Evolutionary conservation across 2,888 invertebrate genomes (phyloP), one percentile per base, ranked within the genome.

Genomic region (Atherix ibis): DNA sequence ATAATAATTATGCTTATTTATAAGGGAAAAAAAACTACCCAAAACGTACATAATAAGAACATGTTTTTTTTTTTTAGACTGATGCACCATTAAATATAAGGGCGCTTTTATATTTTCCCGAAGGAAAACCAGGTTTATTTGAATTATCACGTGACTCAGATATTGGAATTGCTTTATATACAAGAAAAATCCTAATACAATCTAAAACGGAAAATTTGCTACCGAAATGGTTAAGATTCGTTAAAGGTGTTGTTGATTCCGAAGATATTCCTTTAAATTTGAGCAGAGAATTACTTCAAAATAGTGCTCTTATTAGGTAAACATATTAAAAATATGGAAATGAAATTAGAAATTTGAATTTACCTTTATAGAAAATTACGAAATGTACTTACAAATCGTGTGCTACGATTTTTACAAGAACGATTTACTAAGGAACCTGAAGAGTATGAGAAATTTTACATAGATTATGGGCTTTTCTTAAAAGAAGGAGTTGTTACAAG

Each of bases 251-350:
- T 18, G 91, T 97, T 12, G 97, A 97, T 66, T 94, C 92, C 2
- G 97, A 97, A 67, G 97, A 97, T 62, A 94, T 97, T 65, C 97
- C 97, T 27, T 65, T 97, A 36, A 97, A 97, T 71, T 68, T 97
- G 40, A 95, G 94, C 55, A 71, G 97, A 52, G 97, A 97, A 62
- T 63, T 97, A 39, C 65, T 97, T 31, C 97, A 97, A 63, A 94
- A 97, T 51, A 91, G 89, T 58, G 71, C 76, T 16, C 66, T 97
- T 4, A 91, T 97, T 45, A 73, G 70, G 82, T 50, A 33, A 37
- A 41, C 31, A 15, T 14, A 3, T 5, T 16, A 2, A 9, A 13
- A 18, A 8, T 10, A 4, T 4, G 27, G 31, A 27, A 5, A 25
- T 27, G 24, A 26, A 35, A 27, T 26, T 14, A 16, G 8, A 32